Evolutionary conservation across 1,140 invertebrate genomes (phyloP), one percentile per base, ranked within the genome.

Genomic region (Mya arenaria): DNA sequence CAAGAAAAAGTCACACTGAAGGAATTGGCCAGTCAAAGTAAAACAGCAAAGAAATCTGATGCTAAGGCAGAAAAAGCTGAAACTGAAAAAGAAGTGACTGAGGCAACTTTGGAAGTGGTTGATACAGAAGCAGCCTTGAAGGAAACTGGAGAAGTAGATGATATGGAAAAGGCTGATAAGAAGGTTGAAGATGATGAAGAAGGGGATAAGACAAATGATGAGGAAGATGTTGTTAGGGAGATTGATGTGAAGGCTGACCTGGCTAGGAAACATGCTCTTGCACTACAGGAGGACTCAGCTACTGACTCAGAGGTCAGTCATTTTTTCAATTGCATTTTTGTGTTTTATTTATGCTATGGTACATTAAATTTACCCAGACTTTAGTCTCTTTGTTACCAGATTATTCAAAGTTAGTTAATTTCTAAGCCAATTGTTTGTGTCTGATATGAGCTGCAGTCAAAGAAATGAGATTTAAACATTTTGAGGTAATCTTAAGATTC

Each of bases 1-100:
- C 36, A 63, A 62, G 28, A 80, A 15, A 55, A 55, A 23, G 55
- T 82, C 28, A 72, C 71, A 28, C 28, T 82, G 6, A 71, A 82
- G 28, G 78, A 88, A 60, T 15, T 79, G 58, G 78, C 68, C 75
- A 85, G 30, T 79, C 69, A 75, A 62, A 87, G 62, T 32, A 63
- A 73, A 62, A 80, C 19, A 72, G 34, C 69, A n/a, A 69, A 66
- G 44, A 80, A 15, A 66, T n/a, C n/a, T n/a, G n/a, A n/a, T n/a
- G n/a, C n/a, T n/a, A n/a, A n/a, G n/a, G 36, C 79, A 52, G 10
- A 10, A 36, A 80, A 79, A 71, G 48, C 17, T 56, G 81, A 79
- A 78, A 55, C 37, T 71, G 78, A 41, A 55, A 58, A 69, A 71
- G 68, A 25, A 56, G 15, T 55, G 34, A 28, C 30, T 52, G 58